phyloP scores from a whole-genome alignment of 2,113 vertebrate species.

The Cyphomyrus discorhynchus region DNA sequence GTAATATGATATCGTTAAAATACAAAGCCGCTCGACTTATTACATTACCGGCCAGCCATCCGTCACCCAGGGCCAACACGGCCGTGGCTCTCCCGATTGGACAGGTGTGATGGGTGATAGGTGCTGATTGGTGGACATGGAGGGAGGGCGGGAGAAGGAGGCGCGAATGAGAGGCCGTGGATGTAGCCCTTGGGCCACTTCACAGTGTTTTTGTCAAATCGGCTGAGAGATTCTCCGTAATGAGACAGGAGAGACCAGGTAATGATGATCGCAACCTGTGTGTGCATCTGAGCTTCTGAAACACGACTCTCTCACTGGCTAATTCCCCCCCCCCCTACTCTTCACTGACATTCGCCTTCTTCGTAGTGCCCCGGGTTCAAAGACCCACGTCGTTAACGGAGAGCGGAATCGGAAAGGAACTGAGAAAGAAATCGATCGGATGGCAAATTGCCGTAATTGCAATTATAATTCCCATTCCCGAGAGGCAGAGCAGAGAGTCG shows the following conservation, averaged over 20 bases:
- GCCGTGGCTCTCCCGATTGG: neutral
- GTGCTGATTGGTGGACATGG: neutral
- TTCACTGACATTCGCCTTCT: neutral
- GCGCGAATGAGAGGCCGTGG: neutral
- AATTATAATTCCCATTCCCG: neutral
- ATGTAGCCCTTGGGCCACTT: neutral
- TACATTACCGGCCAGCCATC: neutral
- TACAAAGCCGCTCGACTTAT: neutral
- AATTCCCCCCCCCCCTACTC: neutral
- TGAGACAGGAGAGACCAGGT: neutral
- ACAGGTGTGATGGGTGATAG: neutral
- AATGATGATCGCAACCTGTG: neutral
- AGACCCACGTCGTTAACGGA: neutral
- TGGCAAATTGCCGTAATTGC: slow-evolving; percentile 7
- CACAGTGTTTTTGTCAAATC: neutral
- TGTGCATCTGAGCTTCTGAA: neutral
- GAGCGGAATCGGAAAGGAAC: neutral
- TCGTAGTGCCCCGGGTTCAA: neutral
- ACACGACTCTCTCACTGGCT: too few relatives aligned
- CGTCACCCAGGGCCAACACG: neutral
- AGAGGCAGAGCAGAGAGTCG: neutral
- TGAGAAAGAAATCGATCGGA: neutral
- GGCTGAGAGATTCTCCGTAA: neutral
- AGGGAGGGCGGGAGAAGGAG: neutral
- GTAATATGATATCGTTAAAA: neutral